Evolutionary conservation across 2,113 vertebrate species (phyloP).

Genomic region (Cryptotis parvus): DNA sequence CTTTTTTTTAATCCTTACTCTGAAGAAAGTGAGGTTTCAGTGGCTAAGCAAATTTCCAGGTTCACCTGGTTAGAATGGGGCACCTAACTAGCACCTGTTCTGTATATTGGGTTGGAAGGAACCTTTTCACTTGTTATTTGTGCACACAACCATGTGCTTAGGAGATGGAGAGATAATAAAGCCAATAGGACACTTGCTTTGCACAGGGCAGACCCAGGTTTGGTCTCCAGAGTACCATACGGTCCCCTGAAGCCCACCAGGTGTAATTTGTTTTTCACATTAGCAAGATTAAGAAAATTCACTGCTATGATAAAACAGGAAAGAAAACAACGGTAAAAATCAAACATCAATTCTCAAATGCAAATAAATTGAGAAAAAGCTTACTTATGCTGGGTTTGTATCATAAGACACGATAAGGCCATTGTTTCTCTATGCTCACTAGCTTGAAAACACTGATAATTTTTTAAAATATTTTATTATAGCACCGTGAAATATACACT

Average conservation of each 20-base stretch:
- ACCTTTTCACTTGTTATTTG: neutral
- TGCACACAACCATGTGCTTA: neutral
- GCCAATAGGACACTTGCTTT: too few species aligned
- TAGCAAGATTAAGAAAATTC: too few species aligned
- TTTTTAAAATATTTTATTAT: too few species aligned
- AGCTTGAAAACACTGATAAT: constrained; percentile 26
- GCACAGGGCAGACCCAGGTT: neutral
- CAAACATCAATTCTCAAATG: neutral
- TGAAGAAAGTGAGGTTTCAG: neutral
- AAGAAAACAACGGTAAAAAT: constrained; percentile 1
- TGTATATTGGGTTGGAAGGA: neutral
- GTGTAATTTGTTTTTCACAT: too few species aligned
- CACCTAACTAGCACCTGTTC: neutral
- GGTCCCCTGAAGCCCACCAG: too few species aligned
- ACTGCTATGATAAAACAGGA: neutral
- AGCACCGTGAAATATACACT: too few species aligned
- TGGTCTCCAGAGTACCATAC: too few species aligned
- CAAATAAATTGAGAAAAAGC: neutral
- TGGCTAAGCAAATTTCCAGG: neutral
- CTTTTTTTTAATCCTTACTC: neutral
- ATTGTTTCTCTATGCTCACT: neutral
- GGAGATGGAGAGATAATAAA: too few species aligned
- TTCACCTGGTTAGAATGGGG: neutral
- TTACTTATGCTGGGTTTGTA: neutral
- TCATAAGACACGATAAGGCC: neutral